These are phyloP conservation scores for Cephus spinipes DNA, from an alignment of 2,888 invertebrate genomes.

Conservation along the genomic window DNA sequence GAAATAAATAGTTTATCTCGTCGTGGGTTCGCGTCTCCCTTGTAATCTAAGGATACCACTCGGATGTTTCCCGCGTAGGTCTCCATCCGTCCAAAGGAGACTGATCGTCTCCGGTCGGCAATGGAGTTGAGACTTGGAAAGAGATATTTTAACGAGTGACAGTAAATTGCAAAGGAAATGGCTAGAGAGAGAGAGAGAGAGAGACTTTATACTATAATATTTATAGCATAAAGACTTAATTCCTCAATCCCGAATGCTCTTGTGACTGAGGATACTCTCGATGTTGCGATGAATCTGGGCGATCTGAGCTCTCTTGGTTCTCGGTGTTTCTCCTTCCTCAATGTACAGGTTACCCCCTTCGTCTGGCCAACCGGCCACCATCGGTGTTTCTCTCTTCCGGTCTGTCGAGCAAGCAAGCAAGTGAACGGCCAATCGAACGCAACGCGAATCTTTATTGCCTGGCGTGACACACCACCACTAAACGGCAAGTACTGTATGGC, in stretches of 20 bases:
- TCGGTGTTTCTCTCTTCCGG: conserved; percentile 55
- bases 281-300: conserved; percentile 58
- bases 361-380: conserved; percentile 55
- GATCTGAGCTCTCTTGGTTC: conserved; percentile 47
- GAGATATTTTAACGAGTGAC: neutral
- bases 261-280: conserved; percentile 56
- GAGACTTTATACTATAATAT: neutral
- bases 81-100: neutral
- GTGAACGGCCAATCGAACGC: conserved; percentile 3
- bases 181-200: neutral
- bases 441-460: conserved; percentile 1
- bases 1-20: conserved; percentile 24
- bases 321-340: conserved; percentile 51
- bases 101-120: neutral
- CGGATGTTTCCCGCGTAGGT: neutral
- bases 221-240: neutral
- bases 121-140: neutral
- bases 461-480: neutral
- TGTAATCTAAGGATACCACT: neutral
- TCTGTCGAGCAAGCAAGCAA: conserved; percentile 37
- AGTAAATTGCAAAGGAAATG: neutral
- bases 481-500: neutral
- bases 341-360: conserved; percentile 57
- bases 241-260: conserved; percentile 22
- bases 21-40: neutral